A percentile compares a stretch with the other conserved stretches of the same genome.
Conservation (phyloP, 37 sponge, comb jelly and placozoan species). For the Beroe forskalii region DNA sequence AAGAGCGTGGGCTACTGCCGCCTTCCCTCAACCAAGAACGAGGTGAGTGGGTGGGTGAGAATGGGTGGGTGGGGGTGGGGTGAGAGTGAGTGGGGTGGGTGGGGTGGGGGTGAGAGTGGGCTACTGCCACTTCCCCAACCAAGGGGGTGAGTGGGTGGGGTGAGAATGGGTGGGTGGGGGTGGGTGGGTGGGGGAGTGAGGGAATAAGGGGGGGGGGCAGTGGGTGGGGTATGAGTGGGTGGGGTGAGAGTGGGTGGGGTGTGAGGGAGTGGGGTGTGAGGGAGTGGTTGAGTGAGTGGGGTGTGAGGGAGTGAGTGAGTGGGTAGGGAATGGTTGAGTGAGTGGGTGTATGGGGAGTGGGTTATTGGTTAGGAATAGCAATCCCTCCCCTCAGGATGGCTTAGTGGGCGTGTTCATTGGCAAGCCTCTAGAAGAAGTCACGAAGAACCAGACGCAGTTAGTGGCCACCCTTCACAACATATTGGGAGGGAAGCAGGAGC, state of each 20-base stretch:
- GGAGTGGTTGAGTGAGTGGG: not conserved
- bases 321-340: too few species aligned
- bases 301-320: too few species aligned
- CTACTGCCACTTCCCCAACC: too few species aligned
- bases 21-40: constrained; percentile 42
- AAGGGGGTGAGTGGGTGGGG: not conserved
- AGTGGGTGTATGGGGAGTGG: not conserved
- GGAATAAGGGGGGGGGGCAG: too few species aligned
- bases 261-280: not conserved
- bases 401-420: constrained; percentile 53
- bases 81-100: too few species aligned
- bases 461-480: constrained; percentile 42
- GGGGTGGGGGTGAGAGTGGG: too few species aligned
- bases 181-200: too few species aligned
- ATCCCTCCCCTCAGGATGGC: constrained; percentile 22
- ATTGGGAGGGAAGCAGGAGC: constrained; percentile 62
- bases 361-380: not conserved
- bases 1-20: constrained; percentile 62
- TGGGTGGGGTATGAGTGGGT: too few species aligned
- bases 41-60: not conserved
- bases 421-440: constrained; percentile 45
- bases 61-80: too few species aligned
- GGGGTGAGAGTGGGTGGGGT: not conserved
- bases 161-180: not conserved
- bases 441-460: constrained; percentile 63